These are phyloP conservation scores for Otolemur crassicaudatus DNA, from an alignment of 2,797 vertebrate species.

Conservation along the genomic window DNA sequence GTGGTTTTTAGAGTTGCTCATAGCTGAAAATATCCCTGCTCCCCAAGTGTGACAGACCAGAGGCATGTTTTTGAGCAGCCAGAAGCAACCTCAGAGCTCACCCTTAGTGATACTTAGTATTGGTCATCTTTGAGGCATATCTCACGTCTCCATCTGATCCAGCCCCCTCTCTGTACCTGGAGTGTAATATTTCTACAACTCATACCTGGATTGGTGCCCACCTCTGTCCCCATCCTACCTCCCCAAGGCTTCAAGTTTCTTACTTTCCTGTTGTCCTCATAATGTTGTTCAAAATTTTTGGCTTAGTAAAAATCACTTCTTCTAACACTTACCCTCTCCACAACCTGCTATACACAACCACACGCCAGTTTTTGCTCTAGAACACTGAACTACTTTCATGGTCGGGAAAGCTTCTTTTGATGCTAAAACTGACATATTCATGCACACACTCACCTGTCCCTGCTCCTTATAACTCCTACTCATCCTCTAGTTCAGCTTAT, in stretches of 20 bases:
- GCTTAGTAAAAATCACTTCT: not conserved
- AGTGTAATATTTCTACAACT: not conserved
- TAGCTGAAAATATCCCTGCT: not conserved
- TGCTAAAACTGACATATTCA: not conserved
- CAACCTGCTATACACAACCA: not conserved
- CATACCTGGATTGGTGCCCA: not conserved
- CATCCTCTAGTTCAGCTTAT: not conserved
- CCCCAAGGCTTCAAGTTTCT: not conserved
- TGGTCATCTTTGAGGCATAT: not conserved
- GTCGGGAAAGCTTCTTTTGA: not conserved
- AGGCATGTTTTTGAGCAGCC: not conserved
- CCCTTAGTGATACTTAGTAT: not conserved
- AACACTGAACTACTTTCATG: not conserved
- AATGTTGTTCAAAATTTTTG: not conserved
- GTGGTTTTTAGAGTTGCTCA: not conserved
- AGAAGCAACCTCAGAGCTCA: not conserved
- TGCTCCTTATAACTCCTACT: not conserved
- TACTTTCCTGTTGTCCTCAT: not conserved
- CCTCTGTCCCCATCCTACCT: not conserved
- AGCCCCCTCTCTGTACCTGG: not conserved
- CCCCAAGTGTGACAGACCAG: not conserved
- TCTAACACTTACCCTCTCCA: not conserved
- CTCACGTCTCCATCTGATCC: accelerated
- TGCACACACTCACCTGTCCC: not conserved
- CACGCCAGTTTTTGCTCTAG: not conserved